Percentiles rank a stretch among this genome's conserved stretches.
These are phyloP conservation scores for Stichodactyla helianthus DNA, from an alignment of 64 coral and sea anemone genomes.

Conservation along the genomic window DNA sequence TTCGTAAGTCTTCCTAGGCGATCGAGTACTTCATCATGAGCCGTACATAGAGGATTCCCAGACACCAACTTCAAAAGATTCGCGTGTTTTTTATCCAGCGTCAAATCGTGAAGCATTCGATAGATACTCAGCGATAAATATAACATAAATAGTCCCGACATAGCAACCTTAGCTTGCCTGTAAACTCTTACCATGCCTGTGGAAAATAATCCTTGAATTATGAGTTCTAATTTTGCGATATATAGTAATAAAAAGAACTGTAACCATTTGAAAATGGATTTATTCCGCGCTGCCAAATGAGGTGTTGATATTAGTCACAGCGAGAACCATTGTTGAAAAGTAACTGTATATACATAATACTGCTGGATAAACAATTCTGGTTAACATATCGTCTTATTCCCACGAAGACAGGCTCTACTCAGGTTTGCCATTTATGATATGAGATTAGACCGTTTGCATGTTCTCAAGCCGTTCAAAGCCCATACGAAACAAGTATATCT, in stretches of 20 bases:
- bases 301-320: not conserved
- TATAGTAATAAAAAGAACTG: not conserved
- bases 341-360: not conserved
- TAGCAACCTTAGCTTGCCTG: not conserved
- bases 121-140: not conserved
- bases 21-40: conserved; percentile 36
- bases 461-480: no score
- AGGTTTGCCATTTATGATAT: no score
- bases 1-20: conserved; percentile 47
- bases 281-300: not conserved
- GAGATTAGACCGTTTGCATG: no score
- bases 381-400: not conserved
- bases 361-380: not conserved
- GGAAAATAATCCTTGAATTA: not conserved
- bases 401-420: not conserved
- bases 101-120: not conserved
- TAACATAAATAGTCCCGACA: not conserved
- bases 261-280: no score
- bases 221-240: not conserved
- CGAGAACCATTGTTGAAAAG: not conserved
- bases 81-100: not conserved
- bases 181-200: not conserved
- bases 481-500: no score
- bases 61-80: not conserved
- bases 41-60: conserved; percentile 57